Evolutionary conservation across 2,888 invertebrate species (phyloP).

Genomic region (Encarsia formosa): DNA sequence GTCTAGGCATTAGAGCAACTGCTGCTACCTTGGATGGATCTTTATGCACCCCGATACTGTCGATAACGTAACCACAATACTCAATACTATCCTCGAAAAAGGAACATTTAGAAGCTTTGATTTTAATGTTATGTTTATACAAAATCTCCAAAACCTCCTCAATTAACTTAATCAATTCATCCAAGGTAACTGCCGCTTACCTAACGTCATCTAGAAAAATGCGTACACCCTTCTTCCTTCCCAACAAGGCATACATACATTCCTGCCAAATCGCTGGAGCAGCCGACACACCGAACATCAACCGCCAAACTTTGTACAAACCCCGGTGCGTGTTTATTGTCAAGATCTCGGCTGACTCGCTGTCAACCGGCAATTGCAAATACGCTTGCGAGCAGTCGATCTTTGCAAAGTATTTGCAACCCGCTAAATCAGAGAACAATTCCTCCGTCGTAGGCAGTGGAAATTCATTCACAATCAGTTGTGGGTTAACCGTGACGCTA

Average conservation of each 20-base stretch:
- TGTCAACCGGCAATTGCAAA: conserved; percentile 15
- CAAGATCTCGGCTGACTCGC: neutral
- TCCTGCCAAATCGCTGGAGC: conserved; percentile 4
- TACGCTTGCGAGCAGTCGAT: conserved; percentile 32
- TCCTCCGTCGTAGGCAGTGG: conserved; percentile 34
- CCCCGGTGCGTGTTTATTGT: conserved; percentile 19
- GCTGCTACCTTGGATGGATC: conserved; percentile 10
- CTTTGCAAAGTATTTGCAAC: conserved; percentile 33
- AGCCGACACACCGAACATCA: neutral
- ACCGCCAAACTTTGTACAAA: neutral
- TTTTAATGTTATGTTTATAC: conserved; percentile 1
- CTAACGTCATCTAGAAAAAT: conserved; percentile 1
- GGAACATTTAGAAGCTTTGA: conserved; percentile 3
- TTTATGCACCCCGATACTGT: conserved; percentile 19
- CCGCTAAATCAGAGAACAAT: conserved; percentile 31
- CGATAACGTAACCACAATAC: conserved; percentile 21
- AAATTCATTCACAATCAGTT: conserved; percentile 30
- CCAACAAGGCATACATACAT: neutral
- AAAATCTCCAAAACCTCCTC: conserved; percentile 3
- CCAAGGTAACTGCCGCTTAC: neutral
- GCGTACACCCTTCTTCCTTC: neutral
- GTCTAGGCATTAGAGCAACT: conserved; percentile 31
- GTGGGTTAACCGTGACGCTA: conserved; percentile 35
- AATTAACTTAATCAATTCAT: neutral
- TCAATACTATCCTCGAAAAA: conserved; percentile 15